Conservation (phyloP, 1,140 invertebrate species). For the Oppia nitens region DNA sequence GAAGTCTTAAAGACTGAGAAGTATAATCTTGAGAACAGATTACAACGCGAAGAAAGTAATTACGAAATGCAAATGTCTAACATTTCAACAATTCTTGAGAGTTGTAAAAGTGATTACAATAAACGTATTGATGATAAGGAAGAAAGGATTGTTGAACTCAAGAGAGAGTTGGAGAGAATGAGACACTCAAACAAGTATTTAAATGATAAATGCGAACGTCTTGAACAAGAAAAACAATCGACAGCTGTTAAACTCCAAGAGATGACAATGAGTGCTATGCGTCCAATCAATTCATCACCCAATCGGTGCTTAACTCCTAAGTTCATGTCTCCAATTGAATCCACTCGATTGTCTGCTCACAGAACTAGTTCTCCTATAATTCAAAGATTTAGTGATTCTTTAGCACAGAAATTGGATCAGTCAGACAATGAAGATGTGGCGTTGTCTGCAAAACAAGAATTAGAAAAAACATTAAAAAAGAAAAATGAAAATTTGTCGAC, state of each 20-base stretch:
- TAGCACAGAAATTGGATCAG: background rate
- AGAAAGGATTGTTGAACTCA: background rate
- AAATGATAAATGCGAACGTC: background rate
- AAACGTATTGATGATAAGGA: background rate
- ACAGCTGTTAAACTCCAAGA: background rate
- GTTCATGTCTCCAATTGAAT: background rate
- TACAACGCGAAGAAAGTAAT: background rate
- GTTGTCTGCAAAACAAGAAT: background rate
- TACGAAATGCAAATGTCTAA: background rate
- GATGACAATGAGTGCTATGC: background rate
- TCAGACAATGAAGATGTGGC: background rate
- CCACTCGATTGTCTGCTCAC: background rate
- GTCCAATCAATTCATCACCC: background rate
- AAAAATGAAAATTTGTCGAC: background rate
- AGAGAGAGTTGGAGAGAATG: background rate
- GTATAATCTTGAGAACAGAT: background rate
- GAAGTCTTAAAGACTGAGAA: background rate
- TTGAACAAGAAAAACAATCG: background rate
- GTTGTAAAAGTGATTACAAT: background rate
- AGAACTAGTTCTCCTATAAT: too few species aligned
- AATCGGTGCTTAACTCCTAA: background rate
- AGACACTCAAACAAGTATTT: background rate
- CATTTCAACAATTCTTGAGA: background rate
- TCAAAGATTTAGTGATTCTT: background rate
- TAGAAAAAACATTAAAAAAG: background rate